Evolutionary conservation across 2,888 invertebrate species (phyloP).

Genomic region (Mellilla xanthometata): DNA sequence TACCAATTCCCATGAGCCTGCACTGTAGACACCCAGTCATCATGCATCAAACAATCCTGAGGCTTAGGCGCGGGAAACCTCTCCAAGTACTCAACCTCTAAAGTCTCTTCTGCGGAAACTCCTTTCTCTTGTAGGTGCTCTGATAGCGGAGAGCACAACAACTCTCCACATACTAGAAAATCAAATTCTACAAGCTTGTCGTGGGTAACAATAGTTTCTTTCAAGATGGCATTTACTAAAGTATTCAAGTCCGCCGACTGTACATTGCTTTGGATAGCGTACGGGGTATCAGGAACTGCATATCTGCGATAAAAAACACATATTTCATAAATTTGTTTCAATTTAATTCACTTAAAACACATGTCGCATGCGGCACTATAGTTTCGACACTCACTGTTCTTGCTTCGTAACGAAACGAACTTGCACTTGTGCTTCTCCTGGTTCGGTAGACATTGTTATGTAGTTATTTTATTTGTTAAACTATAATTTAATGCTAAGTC

Average conservation of each 20-base stretch:
- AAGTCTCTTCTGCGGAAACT: constrained; percentile 90
- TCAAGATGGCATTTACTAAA: constrained; percentile 90
- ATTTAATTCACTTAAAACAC: not conserved
- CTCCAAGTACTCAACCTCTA: constrained; percentile 96
- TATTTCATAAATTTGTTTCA: not conserved
- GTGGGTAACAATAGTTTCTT: constrained; percentile 71
- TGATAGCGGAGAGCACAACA: constrained; percentile 86
- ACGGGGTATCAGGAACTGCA: constrained; percentile 93
- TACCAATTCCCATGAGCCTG: constrained; percentile 87
- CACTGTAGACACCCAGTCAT: constrained; percentile 98
- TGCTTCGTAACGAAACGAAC: constrained; percentile 91
- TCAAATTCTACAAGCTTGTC: constrained; percentile 88
- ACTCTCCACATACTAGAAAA: constrained; percentile 93
- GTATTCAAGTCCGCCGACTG: constrained; percentile 87
- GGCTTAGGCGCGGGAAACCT: constrained; percentile 96
- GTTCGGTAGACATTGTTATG: constrained; percentile 49
- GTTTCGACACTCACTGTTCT: constrained; percentile 84
- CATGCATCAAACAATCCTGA: constrained; percentile 95
- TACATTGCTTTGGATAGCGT: constrained; percentile 90
- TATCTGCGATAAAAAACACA: constrained; percentile 80
- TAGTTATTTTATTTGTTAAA: not conserved
- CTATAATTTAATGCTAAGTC: not conserved
- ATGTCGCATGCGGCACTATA: constrained; percentile 27
- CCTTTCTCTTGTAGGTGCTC: constrained; percentile 90
- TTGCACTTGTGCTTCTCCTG: constrained; percentile 85